Evolutionary conservation across 2,797 vertebrate genomes (phyloP), one percentile per base, ranked within the genome.

Genomic region (Orientallactaga sibirica): DNA sequence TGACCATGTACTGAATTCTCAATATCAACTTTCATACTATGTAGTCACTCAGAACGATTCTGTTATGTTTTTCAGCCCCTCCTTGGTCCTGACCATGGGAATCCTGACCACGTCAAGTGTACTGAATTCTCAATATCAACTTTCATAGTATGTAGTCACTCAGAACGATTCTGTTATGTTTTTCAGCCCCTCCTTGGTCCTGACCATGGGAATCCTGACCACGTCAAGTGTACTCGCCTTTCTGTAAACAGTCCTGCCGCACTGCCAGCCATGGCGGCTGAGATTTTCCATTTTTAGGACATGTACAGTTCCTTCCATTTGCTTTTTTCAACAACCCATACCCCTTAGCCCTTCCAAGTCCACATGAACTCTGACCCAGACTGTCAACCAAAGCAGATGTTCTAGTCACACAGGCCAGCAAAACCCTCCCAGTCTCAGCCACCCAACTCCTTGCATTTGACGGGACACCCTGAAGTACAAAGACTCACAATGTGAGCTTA

Each of bases 361-460:
- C 48, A 55, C 75, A 58, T 89, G 92, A 95, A 94, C 74, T 94
- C 66, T 91, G 94, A 93, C 90, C 95, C 88, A 92, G 88, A 87
- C 12, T 15, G 76, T 90, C 94, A 75, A 20, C 78, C 7, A 5
- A 2, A 86, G 70, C 93, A 91, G 88, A 81, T 86, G 74, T 78
- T 86, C 86, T 71, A 67, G 70, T 20, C 78, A 81, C 68, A 88
- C 0, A 84, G 43, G 62, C 71, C 82, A 95, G 52, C 55, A 64
- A 79, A 95, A 70, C 15, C 29, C 67, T 78, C 76, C 76, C 76
- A n/a, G 85, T 7, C 20, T 41, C 41, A 79, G 48, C 24, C 66
- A 67, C 83, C 91, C 78, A 95, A 84, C 25, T 18, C 86, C 14
- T 48, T 88, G 66, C 68, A 79, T 88, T 94, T 48, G 87, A 90